Percentiles rank a stretch among this genome's conserved stretches.
phyloP scores from a whole-genome alignment of 2,888 invertebrate genomes.

The Andricus curvator region DNA sequence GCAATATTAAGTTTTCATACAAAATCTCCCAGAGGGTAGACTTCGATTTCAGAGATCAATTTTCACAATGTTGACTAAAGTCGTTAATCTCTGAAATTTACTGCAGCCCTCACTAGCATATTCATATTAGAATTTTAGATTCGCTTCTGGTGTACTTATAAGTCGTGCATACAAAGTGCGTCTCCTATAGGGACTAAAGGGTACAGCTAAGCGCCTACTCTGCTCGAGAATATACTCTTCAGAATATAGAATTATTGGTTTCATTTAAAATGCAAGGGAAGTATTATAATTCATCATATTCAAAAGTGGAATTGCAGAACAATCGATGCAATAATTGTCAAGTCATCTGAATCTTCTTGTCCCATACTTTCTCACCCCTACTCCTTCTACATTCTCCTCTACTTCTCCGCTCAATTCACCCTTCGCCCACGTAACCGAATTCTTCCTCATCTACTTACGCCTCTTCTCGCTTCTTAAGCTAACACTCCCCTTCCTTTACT shows the following conservation, averaged over 20 bases:
- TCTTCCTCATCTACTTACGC: too few relatives aligned
- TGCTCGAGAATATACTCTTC: background rate
- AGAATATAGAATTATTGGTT: constrained; percentile 7
- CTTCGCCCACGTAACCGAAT: too few relatives aligned
- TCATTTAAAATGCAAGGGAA: constrained; percentile 18
- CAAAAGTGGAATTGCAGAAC: background rate
- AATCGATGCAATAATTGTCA: too few relatives aligned
- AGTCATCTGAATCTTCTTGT: too few relatives aligned
- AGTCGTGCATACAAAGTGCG: constrained; percentile 23
- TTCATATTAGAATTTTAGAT: constrained; percentile 16
- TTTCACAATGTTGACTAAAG: constrained; percentile 13
- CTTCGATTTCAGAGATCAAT: constrained; percentile 15
- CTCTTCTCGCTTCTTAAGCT: too few relatives aligned
- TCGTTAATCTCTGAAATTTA: constrained; percentile 29
- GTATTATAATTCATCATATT: background rate
- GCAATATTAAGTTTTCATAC: background rate
- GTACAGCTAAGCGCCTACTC: constrained; percentile 4
- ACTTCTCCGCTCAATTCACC: too few relatives aligned
- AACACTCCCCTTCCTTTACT: too few relatives aligned
- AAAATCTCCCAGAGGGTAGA: background rate
- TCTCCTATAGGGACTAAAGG: constrained; percentile 12
- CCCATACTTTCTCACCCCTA: too few relatives aligned
- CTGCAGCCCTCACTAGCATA: constrained; percentile 1
- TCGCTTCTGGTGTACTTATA: constrained; percentile 10
- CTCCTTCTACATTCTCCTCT: too few relatives aligned